Evolutionary conservation across 2,797 vertebrate species (phyloP).

Genomic region (Myotis myotis): DNA sequence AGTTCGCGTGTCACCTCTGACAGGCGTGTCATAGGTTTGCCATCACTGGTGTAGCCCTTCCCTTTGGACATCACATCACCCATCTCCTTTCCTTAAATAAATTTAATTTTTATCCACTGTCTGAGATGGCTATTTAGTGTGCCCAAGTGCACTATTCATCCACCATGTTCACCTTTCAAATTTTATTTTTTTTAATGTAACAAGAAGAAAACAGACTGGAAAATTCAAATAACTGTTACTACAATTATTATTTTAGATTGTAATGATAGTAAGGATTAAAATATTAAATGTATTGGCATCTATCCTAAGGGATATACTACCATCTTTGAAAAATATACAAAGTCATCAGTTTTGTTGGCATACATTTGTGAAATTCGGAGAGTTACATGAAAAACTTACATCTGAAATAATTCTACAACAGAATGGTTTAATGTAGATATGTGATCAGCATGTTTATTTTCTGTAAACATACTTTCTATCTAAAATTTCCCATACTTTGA

Average conservation of each 20-base stretch:
- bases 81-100: too few relatives aligned
- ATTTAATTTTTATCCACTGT: too few relatives aligned
- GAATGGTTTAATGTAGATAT: background rate
- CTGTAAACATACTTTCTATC: background rate
- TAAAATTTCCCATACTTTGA: background rate
- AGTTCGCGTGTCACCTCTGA: too few relatives aligned
- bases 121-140: too few relatives aligned
- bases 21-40: too few relatives aligned
- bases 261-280: background rate
- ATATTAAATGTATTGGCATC: background rate
- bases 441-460: constrained; percentile 30
- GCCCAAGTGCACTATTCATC: too few relatives aligned
- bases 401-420: background rate
- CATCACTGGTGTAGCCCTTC: too few relatives aligned
- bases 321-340: background rate
- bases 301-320: background rate
- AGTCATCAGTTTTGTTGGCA: background rate
- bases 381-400: background rate
- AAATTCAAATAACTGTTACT: background rate
- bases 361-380: background rate
- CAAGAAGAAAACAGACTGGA: background rate
- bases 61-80: too few relatives aligned
- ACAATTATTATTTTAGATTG: background rate
- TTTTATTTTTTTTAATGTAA: background rate
- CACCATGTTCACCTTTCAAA: too few relatives aligned